Conservation (phyloP, 2,797 vertebrate genomes). For the Intellagama lesueurii region DNA sequence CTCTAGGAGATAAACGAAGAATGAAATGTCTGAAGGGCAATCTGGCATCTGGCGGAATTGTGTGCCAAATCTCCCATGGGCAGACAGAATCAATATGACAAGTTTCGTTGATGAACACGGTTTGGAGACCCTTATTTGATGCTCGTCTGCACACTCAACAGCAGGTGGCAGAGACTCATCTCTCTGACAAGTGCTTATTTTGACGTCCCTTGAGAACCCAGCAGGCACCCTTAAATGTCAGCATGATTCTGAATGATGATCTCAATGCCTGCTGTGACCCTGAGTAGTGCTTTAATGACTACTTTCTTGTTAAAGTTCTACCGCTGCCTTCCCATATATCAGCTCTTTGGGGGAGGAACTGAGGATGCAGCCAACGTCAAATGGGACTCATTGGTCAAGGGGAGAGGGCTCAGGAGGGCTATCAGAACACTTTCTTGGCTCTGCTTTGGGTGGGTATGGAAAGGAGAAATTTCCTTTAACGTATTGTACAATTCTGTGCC, state of each 20-base stretch:
- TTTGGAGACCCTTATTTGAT: neutral
- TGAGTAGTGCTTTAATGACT: neutral
- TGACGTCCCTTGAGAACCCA: neutral
- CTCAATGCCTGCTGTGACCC: constrained; percentile 11
- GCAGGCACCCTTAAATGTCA: neutral
- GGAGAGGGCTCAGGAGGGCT: neutral
- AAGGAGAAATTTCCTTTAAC: neutral
- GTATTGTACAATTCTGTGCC: neutral
- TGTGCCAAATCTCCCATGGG: fast-evolving
- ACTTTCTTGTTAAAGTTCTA: neutral
- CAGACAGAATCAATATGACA: neutral
- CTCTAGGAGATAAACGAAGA: neutral
- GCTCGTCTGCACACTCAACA: neutral
- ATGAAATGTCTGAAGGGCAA: neutral
- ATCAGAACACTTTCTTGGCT: neutral
- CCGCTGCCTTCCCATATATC: neutral
- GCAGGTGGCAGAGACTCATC: fast-evolving
- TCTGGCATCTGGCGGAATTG: neutral
- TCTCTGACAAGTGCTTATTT: fast-evolving
- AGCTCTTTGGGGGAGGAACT: fast-evolving
- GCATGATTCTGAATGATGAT: fast-evolving
- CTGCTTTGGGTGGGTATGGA: neutral
- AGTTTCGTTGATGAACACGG: neutral
- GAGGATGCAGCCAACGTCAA: neutral
- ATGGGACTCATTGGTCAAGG: neutral